Base-by-base conservation (phyloP, 2,113 vertebrate species). In the Psephotus haematonotus region DNA sequence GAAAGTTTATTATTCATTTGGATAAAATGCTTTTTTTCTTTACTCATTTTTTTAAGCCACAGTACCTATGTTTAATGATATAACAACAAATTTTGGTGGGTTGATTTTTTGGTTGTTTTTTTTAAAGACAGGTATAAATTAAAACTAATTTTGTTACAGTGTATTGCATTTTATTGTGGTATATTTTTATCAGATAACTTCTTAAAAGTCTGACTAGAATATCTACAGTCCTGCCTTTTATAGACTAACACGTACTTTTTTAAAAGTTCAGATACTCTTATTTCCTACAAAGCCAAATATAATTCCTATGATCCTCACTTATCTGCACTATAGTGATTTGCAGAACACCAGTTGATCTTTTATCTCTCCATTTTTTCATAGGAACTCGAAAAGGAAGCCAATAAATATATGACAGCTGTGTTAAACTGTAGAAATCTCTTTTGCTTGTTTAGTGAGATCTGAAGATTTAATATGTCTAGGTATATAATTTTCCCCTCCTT, bases 121-220 rank as follows among this genome's bases (percentile, higher is more conserved):
- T 7, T 22, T 43, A 63, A 35, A n/a, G 14, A 6, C 0, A 0
- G 0, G 1, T 50, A 9, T 43, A 27, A 13, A 35, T 10, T 65
- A 12, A 44, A n/a, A 70, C 37, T 49, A 33, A 24, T 75, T 93
- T 52, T 60, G 6, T 39, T 68, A 35, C 4, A 50, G 9, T 37
- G 13, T 17, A 6, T 37, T 79, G 19, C 11, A 46, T 55, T 77
- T 81, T 46, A 55, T 29, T 25, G 17, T 39, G 27, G 12, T 39
- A 11, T 22, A 15, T 41, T 59, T 60, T 64, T 35, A 20, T 29
- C 25, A 33, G n/a, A 37, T 50, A 78, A 18, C 9, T 37, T 35
- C 46, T 65, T 60, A 77, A 35, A 65, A 65, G 14, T 39, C 12
- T 67, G 41, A 29, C 24, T 86, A 11, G 53, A 64, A 8, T 44